A percentile compares a stretch with the other conserved stretches of the same genome.
Conservation (phyloP, 2,888 invertebrate species). For the Plebejus argus region DNA sequence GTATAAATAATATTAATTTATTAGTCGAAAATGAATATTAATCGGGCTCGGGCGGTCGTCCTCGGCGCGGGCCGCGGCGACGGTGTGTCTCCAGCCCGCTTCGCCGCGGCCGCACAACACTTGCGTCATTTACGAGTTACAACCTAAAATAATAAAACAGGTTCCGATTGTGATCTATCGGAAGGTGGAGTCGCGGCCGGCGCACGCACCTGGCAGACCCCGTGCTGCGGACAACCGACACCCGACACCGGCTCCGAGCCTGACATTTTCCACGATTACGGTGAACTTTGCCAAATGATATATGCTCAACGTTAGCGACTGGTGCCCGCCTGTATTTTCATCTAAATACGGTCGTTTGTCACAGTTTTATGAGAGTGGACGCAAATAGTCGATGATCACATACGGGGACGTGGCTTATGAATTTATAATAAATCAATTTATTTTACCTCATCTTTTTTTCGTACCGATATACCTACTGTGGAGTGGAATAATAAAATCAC, state of each 20-base stretch:
- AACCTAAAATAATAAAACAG: constrained; percentile 78
- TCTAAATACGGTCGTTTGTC: constrained; percentile 29
- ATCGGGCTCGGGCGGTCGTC: constrained; percentile 45
- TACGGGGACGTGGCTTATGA: constrained; percentile 1
- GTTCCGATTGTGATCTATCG: constrained; percentile 78
- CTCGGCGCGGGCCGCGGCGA: constrained; percentile 42
- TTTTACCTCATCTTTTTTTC: constrained; percentile 35
- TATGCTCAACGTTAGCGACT: constrained; percentile 41
- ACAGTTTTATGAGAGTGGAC: constrained; percentile 19
- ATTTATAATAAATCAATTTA: constrained; percentile 16
- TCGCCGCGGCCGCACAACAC: constrained; percentile 70
- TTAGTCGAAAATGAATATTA: constrained; percentile 20
- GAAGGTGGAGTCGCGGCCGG: constrained; percentile 68
- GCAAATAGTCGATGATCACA: constrained; percentile 29
- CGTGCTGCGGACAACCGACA: constrained; percentile 60
- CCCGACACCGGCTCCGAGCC: constrained; percentile 46
- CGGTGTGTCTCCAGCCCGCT: constrained; percentile 53
- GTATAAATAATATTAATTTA: constrained; percentile 27
- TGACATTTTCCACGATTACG: constrained; percentile 42
- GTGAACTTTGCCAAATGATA: constrained; percentile 47
- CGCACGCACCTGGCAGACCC: constrained; percentile 71
- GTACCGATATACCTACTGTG: constrained; percentile 20
- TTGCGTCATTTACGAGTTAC: constrained; percentile 77
- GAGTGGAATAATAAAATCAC: constrained; percentile 5
- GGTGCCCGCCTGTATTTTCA: constrained; percentile 36